A percentile compares a stretch with the other conserved stretches of the same genome.
Evolutionary conservation across 2,888 invertebrate genomes (phyloP).

Genomic region (Troilus luridus): DNA sequence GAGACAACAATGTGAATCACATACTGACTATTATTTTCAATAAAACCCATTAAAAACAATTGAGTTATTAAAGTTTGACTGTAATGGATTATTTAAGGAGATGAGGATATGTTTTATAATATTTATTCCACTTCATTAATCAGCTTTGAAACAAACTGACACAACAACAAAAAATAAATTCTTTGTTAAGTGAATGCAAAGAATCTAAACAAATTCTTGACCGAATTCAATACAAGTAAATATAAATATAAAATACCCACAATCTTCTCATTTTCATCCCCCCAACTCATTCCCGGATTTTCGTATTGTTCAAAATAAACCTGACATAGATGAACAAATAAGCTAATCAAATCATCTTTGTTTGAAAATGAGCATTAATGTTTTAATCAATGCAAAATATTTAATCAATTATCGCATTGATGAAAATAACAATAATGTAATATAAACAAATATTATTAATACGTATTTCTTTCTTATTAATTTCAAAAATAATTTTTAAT

Average conservation of each 20-base stretch:
- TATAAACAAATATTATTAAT: constrained; percentile 39
- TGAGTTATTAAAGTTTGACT: constrained; percentile 34
- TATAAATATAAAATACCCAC: not conserved
- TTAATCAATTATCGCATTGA: constrained; percentile 11
- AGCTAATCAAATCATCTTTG: constrained; percentile 6
- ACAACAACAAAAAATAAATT: not conserved
- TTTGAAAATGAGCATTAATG: not conserved
- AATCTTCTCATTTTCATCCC: constrained; percentile 21
- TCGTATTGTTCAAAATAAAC: not conserved
- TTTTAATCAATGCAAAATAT: not conserved
- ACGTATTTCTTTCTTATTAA: constrained; percentile 51
- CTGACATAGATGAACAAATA: not conserved
- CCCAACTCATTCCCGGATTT: constrained; percentile 7
- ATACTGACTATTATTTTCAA: not conserved
- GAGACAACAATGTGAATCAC: too few species aligned
- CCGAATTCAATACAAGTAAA: not conserved
- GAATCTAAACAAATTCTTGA: not conserved
- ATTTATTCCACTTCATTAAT: not conserved
- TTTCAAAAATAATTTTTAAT: constrained; percentile 58
- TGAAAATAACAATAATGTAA: constrained; percentile 27
- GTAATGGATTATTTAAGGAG: not conserved
- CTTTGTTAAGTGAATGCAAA: not conserved
- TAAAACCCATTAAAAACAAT: not conserved
- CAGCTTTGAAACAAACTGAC: not conserved
- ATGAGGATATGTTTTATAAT: not conserved